Evolutionary conservation across 2,797 vertebrate genomes (phyloP), one percentile per base, ranked within the genome.

Genomic region (Buceros bicornis): DNA sequence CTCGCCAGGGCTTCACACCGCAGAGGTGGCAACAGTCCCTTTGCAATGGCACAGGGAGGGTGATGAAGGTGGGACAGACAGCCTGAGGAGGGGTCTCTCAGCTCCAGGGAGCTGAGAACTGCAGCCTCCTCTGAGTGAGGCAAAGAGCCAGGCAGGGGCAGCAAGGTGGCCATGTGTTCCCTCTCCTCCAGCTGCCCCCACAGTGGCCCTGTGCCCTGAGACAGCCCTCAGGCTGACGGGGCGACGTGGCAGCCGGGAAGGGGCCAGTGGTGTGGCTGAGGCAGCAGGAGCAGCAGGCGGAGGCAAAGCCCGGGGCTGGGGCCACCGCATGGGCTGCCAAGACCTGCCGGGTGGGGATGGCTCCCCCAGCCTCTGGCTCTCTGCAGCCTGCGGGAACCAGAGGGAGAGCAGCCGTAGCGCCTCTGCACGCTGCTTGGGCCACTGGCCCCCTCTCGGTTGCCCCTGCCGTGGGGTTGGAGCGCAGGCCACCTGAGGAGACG

Each of bases 381-480:
- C 33, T 37, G 58, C 64, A 77, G 40, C 21, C 21, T 28, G 19
- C 3, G 6, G 29, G 22, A 72, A 20, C 9, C 42, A 51, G 40
- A 35, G 8, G 24, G 14, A 57, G 35, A 42, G 35, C 31, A 45
- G 10, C 42, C n/a, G 26, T 11, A 6, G n/a, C 3, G 11, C 9
- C 18, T 47, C 40, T 40, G 54, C 22, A 9, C 0, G 5, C 28
- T 64, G 43, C 5, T 20, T 0, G 1, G n/a, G n/a, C 50, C 2
- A 0, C 19, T 51, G 43, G 14, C 6, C 18, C 12, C 16, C 22
- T 43, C 11, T 61, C 1, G 1, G 22, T 33, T 64, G 33, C 16
- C 16, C 7, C 26, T 0, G 0, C 35, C 11, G 5, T 29, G 20
- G 16, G 14, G 18, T 0, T 1, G 16, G 61, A 47, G 17, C 24